Base-by-base conservation (phyloP, 2,888 invertebrate genomes). In the Rotaria magnacalcarata region DNA sequence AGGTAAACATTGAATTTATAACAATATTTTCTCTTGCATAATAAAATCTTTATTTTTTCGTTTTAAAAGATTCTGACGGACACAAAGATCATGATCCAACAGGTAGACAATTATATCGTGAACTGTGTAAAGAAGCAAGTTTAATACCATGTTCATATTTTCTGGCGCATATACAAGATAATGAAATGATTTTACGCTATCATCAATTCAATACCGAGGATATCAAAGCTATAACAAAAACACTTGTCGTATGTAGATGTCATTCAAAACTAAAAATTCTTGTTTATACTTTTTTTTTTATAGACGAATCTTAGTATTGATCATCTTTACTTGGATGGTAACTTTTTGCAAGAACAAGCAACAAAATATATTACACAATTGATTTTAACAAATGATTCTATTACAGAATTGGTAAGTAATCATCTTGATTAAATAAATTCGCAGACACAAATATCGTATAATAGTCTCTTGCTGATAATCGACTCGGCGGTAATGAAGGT, bases 401-500 rank as follows among this genome's bases (percentile, higher is more conserved):
- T 90, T 52, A 89, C 89, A 50, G 90, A 90, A 87, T 27, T 90
- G 87, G 90, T 90, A 87, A 88, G 88, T 85, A 34, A 41, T 24
- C 7, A 52, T 2, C 0, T 41, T 24, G 7, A 21, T 21, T 3
- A 54, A 34, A 34, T 6, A 52, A 52, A 80, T 34, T 10, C 27
- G 0, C 1, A 43, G 7, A 27, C 4, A 56, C 21, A 7, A n/a
- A 27, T 85, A n/a, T 47, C 60, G 1, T 43, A 41, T 10, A 8
- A 87, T 85, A 90, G 90, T 88, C 88, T 84, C 87, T 90, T 47
- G 88, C 90, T 11, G 90, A 90, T 85, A 91, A 90, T 87, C 89
- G 89, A 87, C 87, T 91, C 14, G 90, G 90, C n/a, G 86, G 85
- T 47, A 58, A 54, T 16, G 87, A 87, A 16, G 90, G 90, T 24